A percentile compares a stretch with the other conserved stretches of the same genome.
phyloP scores from a whole-genome alignment of 2,797 vertebrate genomes.

The Microtus obscurus region DNA sequence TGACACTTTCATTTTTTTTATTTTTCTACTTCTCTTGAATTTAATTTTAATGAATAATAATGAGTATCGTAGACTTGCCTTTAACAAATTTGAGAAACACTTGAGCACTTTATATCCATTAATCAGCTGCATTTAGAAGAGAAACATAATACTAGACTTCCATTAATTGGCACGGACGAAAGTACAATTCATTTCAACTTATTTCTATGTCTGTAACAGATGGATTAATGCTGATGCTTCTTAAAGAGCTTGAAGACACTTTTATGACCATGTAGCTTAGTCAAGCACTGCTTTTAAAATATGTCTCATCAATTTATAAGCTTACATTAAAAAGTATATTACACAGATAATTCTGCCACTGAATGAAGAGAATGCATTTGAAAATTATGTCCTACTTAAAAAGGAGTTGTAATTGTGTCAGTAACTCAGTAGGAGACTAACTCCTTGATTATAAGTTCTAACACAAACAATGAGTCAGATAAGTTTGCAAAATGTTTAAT shows the following conservation, averaged over 20 bases:
- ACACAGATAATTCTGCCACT: not conserved
- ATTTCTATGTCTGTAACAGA: not conserved
- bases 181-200: not conserved
- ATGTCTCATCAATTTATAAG: not conserved
- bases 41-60: constrained; percentile 60
- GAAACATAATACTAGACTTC: not conserved
- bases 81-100: not conserved
- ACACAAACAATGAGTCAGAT: not conserved
- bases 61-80: not conserved
- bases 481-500: not conserved
- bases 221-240: not conserved
- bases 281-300: not conserved
- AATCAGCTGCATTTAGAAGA: constrained; percentile 1
- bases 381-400: constrained; percentile 15
- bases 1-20: not conserved
- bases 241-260: not conserved
- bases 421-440: not conserved
- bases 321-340: not conserved
- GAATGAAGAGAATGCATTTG: not conserved
- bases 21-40: not conserved
- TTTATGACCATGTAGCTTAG: not conserved
- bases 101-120: not conserved
- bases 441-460: not conserved
- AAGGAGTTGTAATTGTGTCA: not conserved
- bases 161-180: not conserved